Percentiles rank a stretch among this genome's conserved stretches.
Evolutionary conservation across 2,797 vertebrate species (phyloP).

Genomic region (Passerculus sandwichensis): DNA sequence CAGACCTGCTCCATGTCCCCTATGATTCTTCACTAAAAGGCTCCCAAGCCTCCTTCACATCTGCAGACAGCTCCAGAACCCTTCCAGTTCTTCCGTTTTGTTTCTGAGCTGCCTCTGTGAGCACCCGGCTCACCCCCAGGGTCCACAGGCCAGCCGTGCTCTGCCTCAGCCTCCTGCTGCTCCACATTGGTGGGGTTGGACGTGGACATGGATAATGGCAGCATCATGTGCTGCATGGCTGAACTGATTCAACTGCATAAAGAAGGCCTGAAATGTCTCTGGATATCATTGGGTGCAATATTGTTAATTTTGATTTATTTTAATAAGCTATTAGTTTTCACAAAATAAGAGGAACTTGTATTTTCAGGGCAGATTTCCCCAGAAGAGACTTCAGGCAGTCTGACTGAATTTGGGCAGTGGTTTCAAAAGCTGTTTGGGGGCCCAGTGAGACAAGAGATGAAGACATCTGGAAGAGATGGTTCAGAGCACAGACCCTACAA

Average conservation of each 20-base stretch:
- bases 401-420: not conserved
- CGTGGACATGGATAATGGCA: not conserved
- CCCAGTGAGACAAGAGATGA: not conserved
- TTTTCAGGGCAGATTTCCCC: not conserved
- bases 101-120: not conserved
- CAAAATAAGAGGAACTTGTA: not conserved
- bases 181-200: accelerated
- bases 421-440: not conserved
- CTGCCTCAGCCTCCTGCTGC: not conserved
- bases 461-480: not conserved
- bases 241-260: not conserved
- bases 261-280: not conserved
- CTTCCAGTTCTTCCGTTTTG: not conserved
- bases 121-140: not conserved
- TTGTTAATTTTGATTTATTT: not conserved
- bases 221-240: accelerated
- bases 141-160: not conserved
- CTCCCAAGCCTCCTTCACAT: not conserved
- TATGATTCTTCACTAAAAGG: not conserved
- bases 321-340: not conserved
- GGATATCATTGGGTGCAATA: not conserved
- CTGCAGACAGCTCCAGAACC: not conserved
- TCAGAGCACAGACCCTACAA: not conserved
- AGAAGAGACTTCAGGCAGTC: not conserved
- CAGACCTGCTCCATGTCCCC: not conserved